phyloP scores from a whole-genome alignment of 2,113 vertebrate species.

The Zingel zingel region DNA sequence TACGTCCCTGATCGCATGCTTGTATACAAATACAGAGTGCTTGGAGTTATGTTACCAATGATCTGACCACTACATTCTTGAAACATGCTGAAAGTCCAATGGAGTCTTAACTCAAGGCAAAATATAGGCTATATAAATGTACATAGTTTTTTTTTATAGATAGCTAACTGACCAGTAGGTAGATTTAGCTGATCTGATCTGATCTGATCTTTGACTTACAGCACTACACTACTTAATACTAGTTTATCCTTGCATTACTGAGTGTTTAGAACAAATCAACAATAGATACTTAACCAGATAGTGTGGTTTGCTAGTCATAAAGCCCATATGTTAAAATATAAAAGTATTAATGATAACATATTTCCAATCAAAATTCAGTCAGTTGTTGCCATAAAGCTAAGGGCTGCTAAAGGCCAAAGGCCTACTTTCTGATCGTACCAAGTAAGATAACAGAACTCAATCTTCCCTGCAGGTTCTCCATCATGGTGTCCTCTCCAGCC shows the following conservation, averaged over 20 bases:
- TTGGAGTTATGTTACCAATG: neutral
- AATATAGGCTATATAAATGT: neutral
- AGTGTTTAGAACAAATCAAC: neutral
- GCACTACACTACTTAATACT: neutral
- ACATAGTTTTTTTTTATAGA: neutral
- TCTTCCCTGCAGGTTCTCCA: slow-evolving; percentile 81
- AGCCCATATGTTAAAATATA: neutral
- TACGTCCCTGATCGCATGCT: too few relatives aligned
- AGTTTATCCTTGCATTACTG: neutral
- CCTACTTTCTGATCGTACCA: neutral
- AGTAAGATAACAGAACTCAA: neutral
- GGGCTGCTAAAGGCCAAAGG: neutral
- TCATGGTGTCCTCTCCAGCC: slow-evolving; percentile 78
- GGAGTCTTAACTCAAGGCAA: neutral
- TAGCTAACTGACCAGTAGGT: neutral
- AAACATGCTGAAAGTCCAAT: neutral
- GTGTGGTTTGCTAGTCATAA: neutral
- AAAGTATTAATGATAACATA: neutral
- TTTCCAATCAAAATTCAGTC: neutral
- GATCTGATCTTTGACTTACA: neutral
- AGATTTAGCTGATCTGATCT: neutral
- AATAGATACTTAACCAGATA: neutral
- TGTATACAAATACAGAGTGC: neutral
- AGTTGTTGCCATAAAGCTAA: neutral
- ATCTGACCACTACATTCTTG: neutral